Evolutionary conservation across 2,797 vertebrate species (phyloP), one percentile per base, ranked within the genome.

Genomic region (Salarias fasciatus): DNA sequence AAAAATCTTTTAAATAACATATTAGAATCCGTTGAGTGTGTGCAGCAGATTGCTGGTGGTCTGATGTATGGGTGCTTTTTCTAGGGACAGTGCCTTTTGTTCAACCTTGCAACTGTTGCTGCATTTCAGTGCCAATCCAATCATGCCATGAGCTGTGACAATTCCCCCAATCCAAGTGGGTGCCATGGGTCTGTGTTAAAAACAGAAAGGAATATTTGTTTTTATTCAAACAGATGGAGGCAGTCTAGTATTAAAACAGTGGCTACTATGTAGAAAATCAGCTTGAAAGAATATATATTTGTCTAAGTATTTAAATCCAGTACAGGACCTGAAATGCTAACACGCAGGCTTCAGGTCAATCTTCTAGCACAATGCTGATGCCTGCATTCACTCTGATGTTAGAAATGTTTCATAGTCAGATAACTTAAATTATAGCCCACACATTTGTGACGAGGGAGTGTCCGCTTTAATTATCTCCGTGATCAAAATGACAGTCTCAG

Each of bases 61-160:
- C 51, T 69, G 18, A 36, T 52, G 41, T 60, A 36, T 50, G 29
- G 36, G 53, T 54, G 47, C 40, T 58, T 66, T 52, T 77, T 81
- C 53, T 54, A 49, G 24, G 59, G 53, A 69, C 36, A 54, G 42
- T 36, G 53, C 61, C 79, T 33, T 47, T 81, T 77, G 64, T 82
- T 88, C 79, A 80, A 57, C 58, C 52, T 46, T 65, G 77, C 83
- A 89, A 83, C 77, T 85, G 80, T 80, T 75, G 49, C 79, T 78
- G 59, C 58, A 71, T 80, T 81, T 72, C 77, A 79, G 69, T 86
- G 79, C 84, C 77, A 85, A 69, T 83, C 67, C 37, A 48, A 67
- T 79, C 63, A 66, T 80, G 65, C 68, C 72, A 63, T 81, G 71
- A 88, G 84, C 83, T 85, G 74, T 84, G 69, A 84, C 78, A 53